Percentiles rank a stretch among this genome's conserved stretches.
phyloP scores from a whole-genome alignment of 2,113 vertebrate genomes.

The Psophia crepitans region DNA sequence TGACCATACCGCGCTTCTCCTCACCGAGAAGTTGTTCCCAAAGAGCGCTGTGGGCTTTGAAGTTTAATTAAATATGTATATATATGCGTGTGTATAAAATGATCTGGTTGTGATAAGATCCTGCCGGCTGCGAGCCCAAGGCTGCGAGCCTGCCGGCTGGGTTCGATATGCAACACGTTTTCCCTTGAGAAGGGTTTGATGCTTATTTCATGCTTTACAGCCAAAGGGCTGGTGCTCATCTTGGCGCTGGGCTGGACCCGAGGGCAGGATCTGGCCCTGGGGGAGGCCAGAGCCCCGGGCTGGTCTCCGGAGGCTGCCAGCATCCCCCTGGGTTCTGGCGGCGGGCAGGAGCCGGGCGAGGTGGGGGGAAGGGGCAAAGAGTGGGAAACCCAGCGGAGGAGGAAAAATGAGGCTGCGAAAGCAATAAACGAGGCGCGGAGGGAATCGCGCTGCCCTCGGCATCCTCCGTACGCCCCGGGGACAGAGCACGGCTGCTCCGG shows the following conservation, averaged over 20 bases:
- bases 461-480: neutral
- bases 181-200: neutral
- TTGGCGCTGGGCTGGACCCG: neutral
- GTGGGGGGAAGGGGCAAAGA: neutral
- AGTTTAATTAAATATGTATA: neutral
- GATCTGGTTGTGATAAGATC: neutral
- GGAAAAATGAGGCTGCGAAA: conserved; percentile 25
- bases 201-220: neutral
- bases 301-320: neutral
- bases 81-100: neutral
- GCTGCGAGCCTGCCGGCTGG: neutral
- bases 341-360: neutral
- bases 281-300: neutral
- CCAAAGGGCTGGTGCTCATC: neutral
- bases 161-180: neutral
- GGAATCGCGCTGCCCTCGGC: conserved; percentile 8
- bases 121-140: neutral
- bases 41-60: neutral
- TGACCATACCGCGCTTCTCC: neutral
- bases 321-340: neutral
- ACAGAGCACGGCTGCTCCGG: neutral
- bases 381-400: conserved; percentile 8
- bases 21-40: neutral
- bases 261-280: neutral
- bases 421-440: conserved; percentile 16